Conservation (phyloP, 2,888 invertebrate species). For the Timema podura region DNA sequence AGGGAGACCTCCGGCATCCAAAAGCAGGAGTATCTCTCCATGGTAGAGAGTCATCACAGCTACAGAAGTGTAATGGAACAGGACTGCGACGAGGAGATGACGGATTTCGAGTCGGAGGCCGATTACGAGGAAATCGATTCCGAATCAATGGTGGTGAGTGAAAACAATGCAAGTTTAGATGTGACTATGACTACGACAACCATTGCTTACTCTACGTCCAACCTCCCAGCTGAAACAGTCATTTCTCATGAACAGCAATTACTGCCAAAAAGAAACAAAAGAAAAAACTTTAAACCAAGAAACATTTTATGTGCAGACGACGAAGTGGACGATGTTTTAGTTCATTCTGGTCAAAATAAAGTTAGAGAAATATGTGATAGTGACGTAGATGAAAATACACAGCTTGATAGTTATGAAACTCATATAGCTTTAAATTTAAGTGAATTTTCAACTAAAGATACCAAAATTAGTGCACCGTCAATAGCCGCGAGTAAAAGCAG, state of each 20-base stretch:
- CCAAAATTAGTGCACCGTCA: background rate
- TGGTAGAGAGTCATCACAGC: slow-evolving; percentile 20
- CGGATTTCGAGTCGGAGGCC: slow-evolving; percentile 17
- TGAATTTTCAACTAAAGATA: slow-evolving; percentile 19
- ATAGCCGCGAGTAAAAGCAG: slow-evolving; percentile 38
- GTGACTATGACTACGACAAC: slow-evolving; percentile 17
- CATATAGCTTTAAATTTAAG: slow-evolving; percentile 28
- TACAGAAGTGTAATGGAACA: slow-evolving; percentile 19
- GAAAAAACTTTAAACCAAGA: slow-evolving; percentile 75
- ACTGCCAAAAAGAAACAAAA: slow-evolving; percentile 63
- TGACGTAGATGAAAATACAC: slow-evolving; percentile 32
- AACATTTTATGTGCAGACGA: slow-evolving; percentile 53
- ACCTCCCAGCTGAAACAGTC: background rate
- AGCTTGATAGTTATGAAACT: too few species aligned
- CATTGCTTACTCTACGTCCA: slow-evolving; percentile 2
- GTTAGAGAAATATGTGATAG: slow-evolving; percentile 37
- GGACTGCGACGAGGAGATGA: slow-evolving; percentile 24
- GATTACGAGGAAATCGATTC: slow-evolving; percentile 20
- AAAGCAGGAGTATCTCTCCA: slow-evolving; percentile 21
- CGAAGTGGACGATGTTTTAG: slow-evolving; percentile 38
- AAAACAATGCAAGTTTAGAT: slow-evolving; percentile 14
- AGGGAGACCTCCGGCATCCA: slow-evolving; percentile 19
- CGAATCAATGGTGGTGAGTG: background rate
- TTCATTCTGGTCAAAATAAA: background rate
- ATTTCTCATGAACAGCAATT: too few species aligned